Evolutionary conservation across 2,797 vertebrate genomes (phyloP).

Genomic region (Tadarida brasiliensis): DNA sequence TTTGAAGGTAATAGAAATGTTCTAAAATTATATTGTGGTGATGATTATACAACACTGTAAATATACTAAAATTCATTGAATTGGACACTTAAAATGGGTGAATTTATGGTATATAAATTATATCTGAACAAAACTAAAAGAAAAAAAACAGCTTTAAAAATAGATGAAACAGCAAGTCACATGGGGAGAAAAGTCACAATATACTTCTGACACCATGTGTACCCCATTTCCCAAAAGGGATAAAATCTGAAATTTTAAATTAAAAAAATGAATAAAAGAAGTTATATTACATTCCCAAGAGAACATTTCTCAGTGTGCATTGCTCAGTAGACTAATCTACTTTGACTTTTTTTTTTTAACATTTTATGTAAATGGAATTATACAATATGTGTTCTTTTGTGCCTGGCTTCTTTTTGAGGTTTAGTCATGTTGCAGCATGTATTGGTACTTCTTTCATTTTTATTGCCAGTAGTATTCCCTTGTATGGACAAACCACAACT

Average conservation of each 20-base stretch:
- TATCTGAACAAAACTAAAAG: neutral
- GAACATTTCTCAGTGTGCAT: neutral
- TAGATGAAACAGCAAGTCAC: neutral
- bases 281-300: neutral
- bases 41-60: neutral
- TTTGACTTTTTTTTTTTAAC: neutral
- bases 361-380: neutral
- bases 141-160: neutral
- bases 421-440: too few species aligned
- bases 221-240: neutral
- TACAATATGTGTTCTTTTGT: neutral
- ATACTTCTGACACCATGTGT: neutral
- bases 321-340: neutral
- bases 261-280: constrained; percentile 21
- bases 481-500: neutral
- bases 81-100: neutral
- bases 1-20: neutral
- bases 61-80: constrained; percentile 1
- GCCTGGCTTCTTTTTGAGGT: neutral
- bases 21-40: constrained; percentile 3
- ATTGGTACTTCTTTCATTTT: neutral
- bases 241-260: constrained; percentile 26
- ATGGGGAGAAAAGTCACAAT: neutral
- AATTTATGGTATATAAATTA: neutral
- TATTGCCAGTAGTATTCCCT: neutral